Conservation (phyloP, 2,113 vertebrate genomes). For the Lichenostomus cassidix region DNA sequence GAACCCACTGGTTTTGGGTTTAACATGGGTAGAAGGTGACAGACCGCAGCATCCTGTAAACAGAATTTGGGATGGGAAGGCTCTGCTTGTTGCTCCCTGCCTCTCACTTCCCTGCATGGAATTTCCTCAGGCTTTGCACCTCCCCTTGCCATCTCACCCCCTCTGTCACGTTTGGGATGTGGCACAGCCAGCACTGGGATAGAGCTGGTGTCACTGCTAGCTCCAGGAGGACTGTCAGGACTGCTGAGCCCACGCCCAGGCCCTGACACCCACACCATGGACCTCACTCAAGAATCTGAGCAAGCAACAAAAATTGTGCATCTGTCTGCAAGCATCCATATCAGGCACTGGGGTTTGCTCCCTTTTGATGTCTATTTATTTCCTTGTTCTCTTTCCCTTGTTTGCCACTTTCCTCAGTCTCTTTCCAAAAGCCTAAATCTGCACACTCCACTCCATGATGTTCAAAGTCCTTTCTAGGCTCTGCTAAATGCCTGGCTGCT, state of each 20-base stretch:
- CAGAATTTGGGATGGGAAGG: not conserved
- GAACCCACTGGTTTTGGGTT: accelerated
- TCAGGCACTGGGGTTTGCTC: not conserved
- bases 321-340: accelerated
- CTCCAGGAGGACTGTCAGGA: accelerated
- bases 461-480: not conserved
- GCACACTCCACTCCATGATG: not conserved
- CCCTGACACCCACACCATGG: accelerated
- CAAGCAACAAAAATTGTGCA: not conserved
- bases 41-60: not conserved
- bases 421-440: not conserved
- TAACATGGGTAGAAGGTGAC: not conserved
- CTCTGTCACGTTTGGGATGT: accelerated
- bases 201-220: accelerated
- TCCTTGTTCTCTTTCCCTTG: not conserved
- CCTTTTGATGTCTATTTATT: not conserved
- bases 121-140: not conserved
- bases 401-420: not conserved
- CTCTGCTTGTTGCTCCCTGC: not conserved
- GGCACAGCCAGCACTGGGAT: accelerated
- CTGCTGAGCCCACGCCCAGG: not conserved
- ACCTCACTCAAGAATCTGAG: not conserved
- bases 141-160: not conserved
- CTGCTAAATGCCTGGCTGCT: not conserved
- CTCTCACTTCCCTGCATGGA: not conserved